These are phyloP conservation scores for Paraescarpia echinospica DNA, from an alignment of 1,140 invertebrate genomes.

Conservation along the genomic window DNA sequence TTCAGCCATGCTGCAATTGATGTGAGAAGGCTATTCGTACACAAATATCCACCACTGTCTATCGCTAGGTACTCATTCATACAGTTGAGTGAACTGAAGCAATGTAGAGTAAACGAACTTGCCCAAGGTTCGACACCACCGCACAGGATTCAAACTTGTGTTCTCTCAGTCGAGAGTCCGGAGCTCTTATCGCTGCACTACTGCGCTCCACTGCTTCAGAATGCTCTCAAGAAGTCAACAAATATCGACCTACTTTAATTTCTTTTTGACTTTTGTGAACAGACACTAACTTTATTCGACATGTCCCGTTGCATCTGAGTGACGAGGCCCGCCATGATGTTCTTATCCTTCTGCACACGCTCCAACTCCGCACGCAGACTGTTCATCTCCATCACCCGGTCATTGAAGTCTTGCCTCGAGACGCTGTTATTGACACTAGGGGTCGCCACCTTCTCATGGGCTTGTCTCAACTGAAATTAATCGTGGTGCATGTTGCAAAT, in stretches of 20 bases:
- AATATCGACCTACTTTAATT: background rate
- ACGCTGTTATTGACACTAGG: background rate
- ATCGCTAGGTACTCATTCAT: no score
- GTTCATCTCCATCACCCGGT: constrained; percentile 24
- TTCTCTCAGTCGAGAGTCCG: no score
- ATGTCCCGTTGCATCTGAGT: constrained; percentile 58
- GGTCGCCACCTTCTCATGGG: background rate
- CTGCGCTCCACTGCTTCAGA: no score
- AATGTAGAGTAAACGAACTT: no score
- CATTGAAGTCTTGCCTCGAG: constrained; percentile 19
- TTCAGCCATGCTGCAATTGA: no score
- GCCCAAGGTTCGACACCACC: no score
- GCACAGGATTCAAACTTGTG: no score
- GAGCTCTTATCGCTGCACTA: no score
- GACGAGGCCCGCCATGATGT: constrained; percentile 56
- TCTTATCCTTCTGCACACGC: constrained; percentile 56
- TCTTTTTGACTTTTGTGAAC: background rate
- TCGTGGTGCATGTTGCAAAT: background rate
- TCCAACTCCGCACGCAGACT: constrained; percentile 45
- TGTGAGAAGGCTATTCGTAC: no score
- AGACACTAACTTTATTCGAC: constrained; percentile 51
- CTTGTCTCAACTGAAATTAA: constrained; percentile 1
- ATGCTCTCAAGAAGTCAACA: background rate
- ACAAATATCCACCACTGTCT: no score
- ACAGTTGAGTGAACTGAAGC: no score